A percentile compares a stretch with the other conserved stretches of the same genome.
Conservation (phyloP, 2,888 invertebrate species). For the Carpatolechia fugitivella region DNA sequence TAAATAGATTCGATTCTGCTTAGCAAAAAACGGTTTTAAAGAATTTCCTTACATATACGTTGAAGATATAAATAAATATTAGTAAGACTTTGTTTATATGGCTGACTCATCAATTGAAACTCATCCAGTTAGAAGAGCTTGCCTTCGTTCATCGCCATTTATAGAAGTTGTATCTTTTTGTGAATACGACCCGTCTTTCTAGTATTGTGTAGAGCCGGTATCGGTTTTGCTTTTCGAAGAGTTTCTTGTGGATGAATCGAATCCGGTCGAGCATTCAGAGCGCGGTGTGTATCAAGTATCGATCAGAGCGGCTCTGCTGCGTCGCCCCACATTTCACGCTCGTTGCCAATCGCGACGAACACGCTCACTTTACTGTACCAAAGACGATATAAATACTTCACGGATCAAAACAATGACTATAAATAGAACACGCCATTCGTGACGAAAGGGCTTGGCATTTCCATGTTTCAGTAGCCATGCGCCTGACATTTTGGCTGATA, state of each 20-base stretch:
- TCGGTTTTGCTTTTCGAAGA: constrained; percentile 33
- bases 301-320: constrained; percentile 64
- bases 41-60: background rate
- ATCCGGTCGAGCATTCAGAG: constrained; percentile 63
- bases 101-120: constrained; percentile 22
- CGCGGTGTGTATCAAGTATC: constrained; percentile 72
- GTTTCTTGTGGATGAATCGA: constrained; percentile 42
- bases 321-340: constrained; percentile 69
- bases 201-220: constrained; percentile 30
- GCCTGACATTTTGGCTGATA: constrained; percentile 20
- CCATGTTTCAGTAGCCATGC: constrained; percentile 25
- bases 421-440: constrained; percentile 38
- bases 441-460: constrained; percentile 36
- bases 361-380: constrained; percentile 40
- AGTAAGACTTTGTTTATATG: constrained; percentile 13
- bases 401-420: constrained; percentile 42
- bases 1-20: constrained; percentile 9
- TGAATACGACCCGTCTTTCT: constrained; percentile 17
- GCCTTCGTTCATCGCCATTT: constrained; percentile 25
- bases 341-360: constrained; percentile 53
- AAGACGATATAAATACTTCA: constrained; percentile 32
- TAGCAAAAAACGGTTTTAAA: background rate
- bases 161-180: constrained; percentile 25
- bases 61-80: constrained; percentile 19
- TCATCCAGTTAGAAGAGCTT: constrained; percentile 17